Evolutionary conservation across 1,140 invertebrate genomes (phyloP).

Genomic region (Achatina immaculata): DNA sequence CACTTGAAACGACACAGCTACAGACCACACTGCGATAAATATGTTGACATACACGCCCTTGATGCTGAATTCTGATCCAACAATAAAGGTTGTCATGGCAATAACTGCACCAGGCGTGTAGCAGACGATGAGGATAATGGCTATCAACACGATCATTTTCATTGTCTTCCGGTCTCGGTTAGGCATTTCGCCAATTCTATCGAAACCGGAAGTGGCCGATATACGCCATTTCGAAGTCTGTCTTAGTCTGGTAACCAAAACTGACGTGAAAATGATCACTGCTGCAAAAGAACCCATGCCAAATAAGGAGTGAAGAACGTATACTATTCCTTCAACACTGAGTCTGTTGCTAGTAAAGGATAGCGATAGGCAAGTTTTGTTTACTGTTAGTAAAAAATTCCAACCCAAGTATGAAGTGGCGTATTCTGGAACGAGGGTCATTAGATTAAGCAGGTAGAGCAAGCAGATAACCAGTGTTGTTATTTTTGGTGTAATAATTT

Average conservation of each 20-base stretch:
- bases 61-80: neutral
- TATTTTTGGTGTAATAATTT: conserved; percentile 1
- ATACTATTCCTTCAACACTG: neutral
- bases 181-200: neutral
- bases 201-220: neutral
- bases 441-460: neutral
- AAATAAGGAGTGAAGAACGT: neutral
- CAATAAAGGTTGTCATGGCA: neutral
- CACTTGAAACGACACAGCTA: neutral
- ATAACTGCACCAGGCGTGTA: neutral
- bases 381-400: neutral
- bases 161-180: neutral
- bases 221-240: neutral
- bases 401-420: neutral
- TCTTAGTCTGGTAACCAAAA: neutral
- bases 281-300: neutral
- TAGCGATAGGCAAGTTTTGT: neutral
- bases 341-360: neutral
- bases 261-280: neutral
- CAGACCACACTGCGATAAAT: neutral
- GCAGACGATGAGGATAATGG: too few species aligned
- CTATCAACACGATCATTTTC: too few species aligned
- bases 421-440: neutral
- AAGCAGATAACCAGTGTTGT: neutral
- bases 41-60: neutral